Percentiles rank a stretch among this genome's conserved stretches.
Evolutionary conservation across 2,888 invertebrate genomes (phyloP).

Genomic region (Mantis religiosa): DNA sequence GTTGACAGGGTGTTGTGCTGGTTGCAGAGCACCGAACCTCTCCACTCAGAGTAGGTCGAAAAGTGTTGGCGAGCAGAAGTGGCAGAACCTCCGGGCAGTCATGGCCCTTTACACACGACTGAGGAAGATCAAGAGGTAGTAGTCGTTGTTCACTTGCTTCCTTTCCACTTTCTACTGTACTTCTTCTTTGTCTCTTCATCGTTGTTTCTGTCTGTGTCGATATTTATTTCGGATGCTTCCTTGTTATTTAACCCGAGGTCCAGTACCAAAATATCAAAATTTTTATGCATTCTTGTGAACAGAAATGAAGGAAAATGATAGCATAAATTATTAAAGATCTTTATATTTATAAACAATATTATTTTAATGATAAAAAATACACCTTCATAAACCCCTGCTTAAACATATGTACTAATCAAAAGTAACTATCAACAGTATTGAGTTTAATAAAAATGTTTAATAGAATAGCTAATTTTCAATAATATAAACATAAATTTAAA

Average conservation of each 20-base stretch:
- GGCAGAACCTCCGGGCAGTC: slow-evolving; percentile 82
- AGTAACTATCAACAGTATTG: no score
- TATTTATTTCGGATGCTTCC: not conserved
- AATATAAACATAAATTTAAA: no score
- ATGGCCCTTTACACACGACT: slow-evolving; percentile 87
- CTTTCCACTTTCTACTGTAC: not conserved
- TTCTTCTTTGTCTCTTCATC: not conserved
- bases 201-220: not conserved
- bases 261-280: not conserved
- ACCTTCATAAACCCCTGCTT: no score
- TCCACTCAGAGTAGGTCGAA: slow-evolving; percentile 37
- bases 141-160: not conserved
- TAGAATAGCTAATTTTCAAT: no score
- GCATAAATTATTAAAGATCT: no score
- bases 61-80: slow-evolving; percentile 60
- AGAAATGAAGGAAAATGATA: no score
- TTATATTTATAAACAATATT: no score
- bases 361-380: no score
- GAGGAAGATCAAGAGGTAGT: slow-evolving; percentile 83
- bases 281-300: no score
- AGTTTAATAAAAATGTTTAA: no score
- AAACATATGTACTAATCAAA: no score
- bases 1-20: not conserved
- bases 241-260: not conserved
- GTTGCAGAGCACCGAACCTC: slow-evolving; percentile 32